These are phyloP conservation scores for Conops quadrifasciatus DNA, from an alignment of 2,888 invertebrate species.

Conservation along the genomic window DNA sequence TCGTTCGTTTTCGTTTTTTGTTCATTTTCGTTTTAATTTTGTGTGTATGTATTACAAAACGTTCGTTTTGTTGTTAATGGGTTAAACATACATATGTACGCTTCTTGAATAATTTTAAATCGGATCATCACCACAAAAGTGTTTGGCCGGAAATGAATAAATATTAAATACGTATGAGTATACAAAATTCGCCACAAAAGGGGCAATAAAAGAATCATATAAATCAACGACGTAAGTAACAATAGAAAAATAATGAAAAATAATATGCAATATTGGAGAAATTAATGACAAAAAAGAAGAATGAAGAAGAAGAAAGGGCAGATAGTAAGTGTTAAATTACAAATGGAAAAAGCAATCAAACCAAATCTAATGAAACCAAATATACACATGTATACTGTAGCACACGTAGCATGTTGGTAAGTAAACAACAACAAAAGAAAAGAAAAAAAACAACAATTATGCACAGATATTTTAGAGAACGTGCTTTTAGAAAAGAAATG, in stretches of 20 bases:
- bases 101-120: neutral
- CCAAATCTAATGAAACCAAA: neutral
- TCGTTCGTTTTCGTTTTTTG: too few species aligned
- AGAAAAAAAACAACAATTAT: neutral
- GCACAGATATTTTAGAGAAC: too few species aligned
- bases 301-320: neutral
- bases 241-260: constrained; percentile 12
- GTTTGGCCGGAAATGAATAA: constrained; percentile 16
- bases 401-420: neutral
- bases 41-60: too few species aligned
- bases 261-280: neutral
- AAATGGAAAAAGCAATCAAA: constrained; percentile 12
- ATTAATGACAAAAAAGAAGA: neutral
- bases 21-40: too few species aligned
- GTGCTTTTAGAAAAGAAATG: neutral
- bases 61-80: neutral
- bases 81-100: neutral
- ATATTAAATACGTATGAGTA: too few species aligned
- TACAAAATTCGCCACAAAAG: neutral
- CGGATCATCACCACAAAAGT: constrained; percentile 5
- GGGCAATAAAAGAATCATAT: neutral
- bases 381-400: neutral
- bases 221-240: too few species aligned
- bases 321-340: neutral
- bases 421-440: neutral